Evolutionary conservation across 2,797 vertebrate species (phyloP).

Genomic region (Sebastes nivosus): DNA sequence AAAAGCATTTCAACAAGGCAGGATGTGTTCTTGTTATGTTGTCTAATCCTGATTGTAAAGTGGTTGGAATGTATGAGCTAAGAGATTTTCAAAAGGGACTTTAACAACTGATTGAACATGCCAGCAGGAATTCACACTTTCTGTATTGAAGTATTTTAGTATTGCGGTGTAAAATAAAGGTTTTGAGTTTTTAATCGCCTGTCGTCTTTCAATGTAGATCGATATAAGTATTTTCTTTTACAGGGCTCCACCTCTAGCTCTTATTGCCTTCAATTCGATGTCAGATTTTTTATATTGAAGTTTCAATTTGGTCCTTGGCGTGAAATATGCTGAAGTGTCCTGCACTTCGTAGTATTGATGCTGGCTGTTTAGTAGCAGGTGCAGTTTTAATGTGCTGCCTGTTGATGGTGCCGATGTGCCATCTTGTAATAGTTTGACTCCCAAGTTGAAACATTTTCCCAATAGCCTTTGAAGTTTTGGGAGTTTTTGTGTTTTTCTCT

Average conservation of each 20-base stretch:
- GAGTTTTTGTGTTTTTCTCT: no score
- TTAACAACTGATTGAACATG: constrained; percentile 67
- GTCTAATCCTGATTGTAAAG: constrained; percentile 60
- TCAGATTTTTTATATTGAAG: background rate
- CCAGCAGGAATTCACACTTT: constrained; percentile 71
- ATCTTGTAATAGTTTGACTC: no score
- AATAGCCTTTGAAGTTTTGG: accelerated
- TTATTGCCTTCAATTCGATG: background rate
- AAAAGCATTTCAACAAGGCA: constrained; percentile 32
- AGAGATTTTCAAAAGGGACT: constrained; percentile 65
- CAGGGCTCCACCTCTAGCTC: background rate
- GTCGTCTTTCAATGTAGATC: constrained; percentile 66
- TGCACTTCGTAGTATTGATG: background rate
- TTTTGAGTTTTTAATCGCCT: constrained; percentile 72
- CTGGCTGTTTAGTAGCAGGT: background rate
- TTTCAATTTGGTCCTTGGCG: background rate
- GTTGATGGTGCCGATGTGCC: no score
- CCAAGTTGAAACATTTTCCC: no score
- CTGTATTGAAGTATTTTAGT: constrained; percentile 76
- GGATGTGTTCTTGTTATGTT: constrained; percentile 42
- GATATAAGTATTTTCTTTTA: background rate
- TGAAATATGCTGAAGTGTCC: background rate
- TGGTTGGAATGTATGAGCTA: constrained; percentile 57
- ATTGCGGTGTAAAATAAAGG: constrained; percentile 80
- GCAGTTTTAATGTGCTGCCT: no score